Evolutionary conservation across 1,140 invertebrate genomes (phyloP).

Genomic region (Pentalonia nigronervosa): DNA sequence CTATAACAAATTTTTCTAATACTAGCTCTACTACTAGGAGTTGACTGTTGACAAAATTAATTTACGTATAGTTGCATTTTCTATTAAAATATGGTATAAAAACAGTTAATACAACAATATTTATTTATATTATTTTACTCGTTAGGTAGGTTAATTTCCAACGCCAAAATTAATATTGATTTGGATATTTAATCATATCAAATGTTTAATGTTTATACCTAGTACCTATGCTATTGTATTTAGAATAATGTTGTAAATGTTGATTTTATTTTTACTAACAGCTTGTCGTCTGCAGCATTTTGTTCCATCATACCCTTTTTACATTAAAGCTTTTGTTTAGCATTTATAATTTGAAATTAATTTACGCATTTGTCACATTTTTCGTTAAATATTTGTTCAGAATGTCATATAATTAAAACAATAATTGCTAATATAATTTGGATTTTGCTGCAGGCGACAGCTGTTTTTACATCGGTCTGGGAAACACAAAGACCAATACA

Average conservation of each 20-base stretch:
- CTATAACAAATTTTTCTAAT: not conserved
- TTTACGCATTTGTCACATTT: slow-evolving; percentile 33
- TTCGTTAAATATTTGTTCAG: slow-evolving; percentile 5
- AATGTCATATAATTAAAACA: slow-evolving; percentile 24
- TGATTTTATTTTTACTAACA: slow-evolving; percentile 55
- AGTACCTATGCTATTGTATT: slow-evolving; percentile 16
- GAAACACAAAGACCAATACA: slow-evolving; percentile 78
- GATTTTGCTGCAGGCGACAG: slow-evolving; percentile 82
- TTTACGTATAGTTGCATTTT: not conserved
- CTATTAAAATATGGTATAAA: not conserved
- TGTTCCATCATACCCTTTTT: slow-evolving; percentile 42
- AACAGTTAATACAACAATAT: not conserved
- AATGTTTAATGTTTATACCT: not conserved
- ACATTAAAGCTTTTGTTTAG: slow-evolving; percentile 46
- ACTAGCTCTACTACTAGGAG: not conserved
- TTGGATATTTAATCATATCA: not conserved
- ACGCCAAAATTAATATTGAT: not conserved
- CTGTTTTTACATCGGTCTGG: slow-evolving; percentile 93
- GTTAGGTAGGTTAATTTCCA: not conserved
- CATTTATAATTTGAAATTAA: slow-evolving; percentile 39
- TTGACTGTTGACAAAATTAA: not conserved
- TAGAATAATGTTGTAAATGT: slow-evolving; percentile 35
- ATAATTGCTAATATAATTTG: slow-evolving; percentile 58
- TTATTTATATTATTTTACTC: not conserved
- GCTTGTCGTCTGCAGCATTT: slow-evolving; percentile 57